A percentile compares a stretch with the other conserved stretches of the same genome.
Evolutionary conservation across 1,140 invertebrate genomes (phyloP).

Genomic region (Caenorhabditis inopinata): DNA sequence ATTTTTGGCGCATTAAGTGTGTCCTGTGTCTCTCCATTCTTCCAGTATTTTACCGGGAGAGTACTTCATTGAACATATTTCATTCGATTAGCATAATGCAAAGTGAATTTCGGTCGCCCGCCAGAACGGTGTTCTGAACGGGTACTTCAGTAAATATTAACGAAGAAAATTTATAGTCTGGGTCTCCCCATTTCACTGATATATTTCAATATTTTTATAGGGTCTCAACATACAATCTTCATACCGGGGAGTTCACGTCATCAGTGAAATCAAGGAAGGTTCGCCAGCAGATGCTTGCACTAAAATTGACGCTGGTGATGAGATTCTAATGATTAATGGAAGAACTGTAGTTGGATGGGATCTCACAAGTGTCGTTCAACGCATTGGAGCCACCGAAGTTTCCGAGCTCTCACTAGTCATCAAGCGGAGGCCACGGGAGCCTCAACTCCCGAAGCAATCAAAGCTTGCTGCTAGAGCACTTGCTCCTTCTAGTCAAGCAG

Average conservation of each 20-base stretch:
- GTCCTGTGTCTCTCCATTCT: no score
- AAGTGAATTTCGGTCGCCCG: no score
- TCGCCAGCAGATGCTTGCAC: slow-evolving; percentile 48
- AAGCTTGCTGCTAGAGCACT: neutral
- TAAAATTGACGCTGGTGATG: slow-evolving; percentile 51
- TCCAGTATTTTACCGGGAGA: no score
- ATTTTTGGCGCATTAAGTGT: no score
- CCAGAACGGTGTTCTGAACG: no score
- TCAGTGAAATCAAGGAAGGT: slow-evolving; percentile 45
- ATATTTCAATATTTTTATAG: slow-evolving; percentile 22
- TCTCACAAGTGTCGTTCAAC: slow-evolving; percentile 42
- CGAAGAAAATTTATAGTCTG: no score
- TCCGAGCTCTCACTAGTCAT: slow-evolving; percentile 30
- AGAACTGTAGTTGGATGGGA: slow-evolving; percentile 50
- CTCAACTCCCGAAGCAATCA: neutral
- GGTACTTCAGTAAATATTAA: no score
- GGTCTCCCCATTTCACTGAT: no score
- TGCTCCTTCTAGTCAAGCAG: slow-evolving; percentile 32
- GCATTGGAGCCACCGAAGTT: slow-evolving; percentile 21
- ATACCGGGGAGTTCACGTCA: slow-evolving; percentile 47
- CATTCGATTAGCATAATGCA: no score
- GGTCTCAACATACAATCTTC: slow-evolving; percentile 50
- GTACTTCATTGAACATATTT: no score
- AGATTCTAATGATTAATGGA: slow-evolving; percentile 46
- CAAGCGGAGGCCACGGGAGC: slow-evolving; percentile 47